A percentile compares a stretch with the other conserved stretches of the same genome.
phyloP scores from a whole-genome alignment of 2,113 vertebrate genomes.

The Syngnathus scovelli region DNA sequence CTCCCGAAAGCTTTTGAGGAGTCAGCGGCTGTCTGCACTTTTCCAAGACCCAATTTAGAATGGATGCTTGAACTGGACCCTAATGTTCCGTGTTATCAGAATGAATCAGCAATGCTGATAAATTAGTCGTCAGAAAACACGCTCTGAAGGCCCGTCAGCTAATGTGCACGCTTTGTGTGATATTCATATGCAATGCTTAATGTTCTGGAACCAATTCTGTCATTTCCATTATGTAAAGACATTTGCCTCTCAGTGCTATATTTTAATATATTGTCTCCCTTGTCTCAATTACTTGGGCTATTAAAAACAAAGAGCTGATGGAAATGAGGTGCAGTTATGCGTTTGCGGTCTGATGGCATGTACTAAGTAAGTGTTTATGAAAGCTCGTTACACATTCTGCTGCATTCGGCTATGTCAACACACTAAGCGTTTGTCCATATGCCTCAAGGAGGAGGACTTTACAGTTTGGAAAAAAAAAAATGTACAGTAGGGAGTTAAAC shows the following conservation, averaged over 20 bases:
- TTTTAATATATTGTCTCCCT: conserved; percentile 73
- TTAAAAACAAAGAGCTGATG: conserved; percentile 72
- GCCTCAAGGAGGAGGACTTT: neutral
- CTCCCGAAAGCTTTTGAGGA: conserved; percentile 26
- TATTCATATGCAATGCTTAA: conserved; percentile 75
- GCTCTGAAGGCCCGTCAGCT: conserved; percentile 52
- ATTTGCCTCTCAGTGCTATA: conserved; percentile 73
- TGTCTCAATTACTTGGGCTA: conserved; percentile 75
- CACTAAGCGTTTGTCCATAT: conserved; percentile 4
- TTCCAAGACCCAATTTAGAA: conserved; percentile 49
- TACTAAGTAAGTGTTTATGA: conserved; percentile 60
- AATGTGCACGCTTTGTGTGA: conserved; percentile 52
- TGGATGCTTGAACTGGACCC: conserved; percentile 45
- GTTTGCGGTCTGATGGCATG: conserved; percentile 58
- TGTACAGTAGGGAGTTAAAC: conserved; percentile 14
- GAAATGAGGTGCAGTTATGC: conserved; percentile 61
- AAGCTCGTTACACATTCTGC: conserved; percentile 55
- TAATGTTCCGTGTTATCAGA: conserved; percentile 65
- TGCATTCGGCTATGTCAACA: conserved; percentile 44
- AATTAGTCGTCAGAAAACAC: conserved; percentile 62
- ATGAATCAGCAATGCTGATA: conserved; percentile 69
- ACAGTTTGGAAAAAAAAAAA: conserved; percentile 12
- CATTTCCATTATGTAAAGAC: conserved; percentile 82
- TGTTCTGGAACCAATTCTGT: conserved; percentile 78
- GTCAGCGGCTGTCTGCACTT: conserved; percentile 31